Evolutionary conservation across 1,140 invertebrate genomes (phyloP).

Genomic region (Dinothrombium tinctorium): DNA sequence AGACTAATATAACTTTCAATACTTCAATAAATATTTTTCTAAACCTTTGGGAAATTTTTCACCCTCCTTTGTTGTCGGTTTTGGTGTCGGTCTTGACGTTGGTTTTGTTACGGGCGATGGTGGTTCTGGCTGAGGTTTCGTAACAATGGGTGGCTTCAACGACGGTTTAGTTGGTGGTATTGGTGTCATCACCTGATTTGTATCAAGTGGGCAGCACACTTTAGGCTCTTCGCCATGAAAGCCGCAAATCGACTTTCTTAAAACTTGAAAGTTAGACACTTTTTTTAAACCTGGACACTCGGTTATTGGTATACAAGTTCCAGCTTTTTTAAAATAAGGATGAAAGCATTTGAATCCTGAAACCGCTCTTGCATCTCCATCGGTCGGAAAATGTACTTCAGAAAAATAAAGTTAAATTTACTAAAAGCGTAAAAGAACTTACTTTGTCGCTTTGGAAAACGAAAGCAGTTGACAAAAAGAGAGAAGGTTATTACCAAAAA

Average conservation of each 20-base stretch:
- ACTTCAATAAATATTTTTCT: too few relatives aligned
- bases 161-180: neutral
- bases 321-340: neutral
- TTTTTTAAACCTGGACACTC: neutral
- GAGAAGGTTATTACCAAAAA: too few relatives aligned
- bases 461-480: too few relatives aligned
- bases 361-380: neutral
- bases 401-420: neutral
- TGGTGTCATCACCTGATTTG: neutral
- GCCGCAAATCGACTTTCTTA: conserved; percentile 6
- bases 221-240: conserved; percentile 9
- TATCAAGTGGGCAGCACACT: conserved; percentile 9
- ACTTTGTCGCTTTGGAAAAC: too few relatives aligned
- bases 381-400: conserved; percentile 4
- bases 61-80: neutral
- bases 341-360: neutral
- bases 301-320: neutral
- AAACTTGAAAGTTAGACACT: neutral
- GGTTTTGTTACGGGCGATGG: neutral
- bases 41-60: too few relatives aligned
- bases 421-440: neutral
- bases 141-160: neutral
- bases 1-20: neutral
- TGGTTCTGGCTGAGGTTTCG: neutral
- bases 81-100: neutral